Evolutionary conservation across 2,888 invertebrate species (phyloP), one percentile per base, ranked within the genome.

Genomic region (Uloborus plumipes): DNA sequence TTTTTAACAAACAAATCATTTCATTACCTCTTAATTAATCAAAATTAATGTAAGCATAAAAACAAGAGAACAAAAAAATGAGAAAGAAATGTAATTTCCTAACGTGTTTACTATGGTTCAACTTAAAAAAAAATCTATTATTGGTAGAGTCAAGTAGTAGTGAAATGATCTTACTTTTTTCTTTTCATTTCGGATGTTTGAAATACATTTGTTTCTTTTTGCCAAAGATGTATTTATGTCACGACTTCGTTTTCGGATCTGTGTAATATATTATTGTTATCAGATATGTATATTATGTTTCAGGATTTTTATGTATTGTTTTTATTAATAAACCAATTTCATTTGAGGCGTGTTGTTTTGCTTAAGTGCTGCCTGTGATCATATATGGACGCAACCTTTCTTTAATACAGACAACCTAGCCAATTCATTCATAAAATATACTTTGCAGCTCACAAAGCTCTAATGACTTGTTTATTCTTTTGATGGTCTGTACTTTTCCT

Each of bases 271-370:
- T 62, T 72, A 22, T 73, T 64, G 31, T 62, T 73, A 22, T 13
- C n/a, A 50, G 50, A 50, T 51, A 50, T 73, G 51, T 55, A 47
- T 58, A 73, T 73, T 73, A 51, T 62, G 73, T 73, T 73, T 51
- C 31, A 64, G 71, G 53, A 73, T 64, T 73, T 73, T 73, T 73
- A 73, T 73, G 51, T 73, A 73, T 73, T 73, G 73, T 73, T 73
- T 73, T 73, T 62, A 55, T 16, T 16, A 55, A 55, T 55, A 55
- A 55, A 55, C n/a, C 11, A 9, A 55, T n/a, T 55, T 55, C 55
- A 55, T 55, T 55, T 55, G 11, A 55, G 2, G 7, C 15, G 6
- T 55, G 55, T 55, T 16, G n/a, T 55, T 55, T 55, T 55, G 39
- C 9, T 39, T 39, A 1, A 11, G 11, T 39, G 11, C 39, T 39